Base-by-base conservation (phyloP, 2,888 invertebrate species). In the Nysson spinosus region DNA sequence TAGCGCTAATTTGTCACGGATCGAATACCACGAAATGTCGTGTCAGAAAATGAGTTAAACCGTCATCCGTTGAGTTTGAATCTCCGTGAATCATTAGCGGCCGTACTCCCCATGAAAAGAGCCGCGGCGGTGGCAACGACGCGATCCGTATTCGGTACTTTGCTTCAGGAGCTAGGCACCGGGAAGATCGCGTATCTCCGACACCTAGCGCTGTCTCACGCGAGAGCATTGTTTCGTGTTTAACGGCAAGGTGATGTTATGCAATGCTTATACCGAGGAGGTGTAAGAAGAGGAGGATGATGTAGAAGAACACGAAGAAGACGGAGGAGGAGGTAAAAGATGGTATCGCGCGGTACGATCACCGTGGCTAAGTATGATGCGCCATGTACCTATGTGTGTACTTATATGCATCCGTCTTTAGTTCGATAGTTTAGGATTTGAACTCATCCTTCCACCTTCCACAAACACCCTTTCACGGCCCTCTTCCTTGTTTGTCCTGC, bases 171-270 rank as follows among this genome's bases (percentile, higher is more conserved):
- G 70, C 67, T 65, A 49, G 63, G 60, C 65, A 68, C 72, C 66
- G 64, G 49, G 56, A 55, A 74, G 77, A 76, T 80, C 75, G 71
- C 70, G 67, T 77, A 81, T 81, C 78, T 81, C 69, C 66, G 67
- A 44, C 75, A 79, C 79, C 79, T 76, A 75, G 69, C 71, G 71
- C 71, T 77, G 79, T 78, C 78, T 82, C 82, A 78, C 80, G 74
- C 80, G 79, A 78, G 75, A 78, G 83, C 77, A 83, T 83, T 84
- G 83, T 84, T 82, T 83, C 75, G 73, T 76, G 78, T 80, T 83
- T 82, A 81, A 78, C 78, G 77, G 84, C 84, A 83, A 84, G 82
- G 83, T 83, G 82, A 83, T 75, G 76, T 85, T 85, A 83, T 79
- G 81, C 81, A 85, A 85, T 75, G 75, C 76, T 34, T 19, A 7